Conservation (phyloP, 1,140 invertebrate genomes). For the Holotrichia oblita region DNA sequence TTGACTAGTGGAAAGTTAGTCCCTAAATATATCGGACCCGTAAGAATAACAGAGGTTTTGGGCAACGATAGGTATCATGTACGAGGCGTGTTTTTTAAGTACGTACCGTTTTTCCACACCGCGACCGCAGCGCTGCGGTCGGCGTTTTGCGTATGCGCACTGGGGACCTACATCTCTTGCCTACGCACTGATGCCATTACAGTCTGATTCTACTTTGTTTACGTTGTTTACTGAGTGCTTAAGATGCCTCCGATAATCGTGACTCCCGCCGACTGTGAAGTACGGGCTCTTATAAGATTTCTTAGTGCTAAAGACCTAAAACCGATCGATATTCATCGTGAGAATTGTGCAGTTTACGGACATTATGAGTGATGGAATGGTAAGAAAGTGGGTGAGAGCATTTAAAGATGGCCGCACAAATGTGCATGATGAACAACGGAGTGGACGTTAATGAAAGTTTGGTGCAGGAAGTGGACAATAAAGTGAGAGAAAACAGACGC, state of each 20-base stretch:
- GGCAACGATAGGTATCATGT: too few species aligned
- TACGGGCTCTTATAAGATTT: slow-evolving; percentile 30
- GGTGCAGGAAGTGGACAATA: too few species aligned
- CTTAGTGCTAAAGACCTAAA: slow-evolving; percentile 7
- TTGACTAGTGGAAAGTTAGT: too few species aligned
- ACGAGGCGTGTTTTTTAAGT: slow-evolving; percentile 5
- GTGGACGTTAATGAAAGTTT: too few species aligned
- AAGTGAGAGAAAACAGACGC: slow-evolving; percentile 32
- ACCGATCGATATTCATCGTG: slow-evolving; percentile 29
- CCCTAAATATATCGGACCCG: too few species aligned
- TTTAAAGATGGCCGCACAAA: slow-evolving; percentile 26
- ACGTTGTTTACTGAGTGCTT: slow-evolving; percentile 20
- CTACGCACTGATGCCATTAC: slow-evolving; percentile 1
- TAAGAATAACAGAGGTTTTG: too few species aligned
- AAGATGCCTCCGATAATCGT: neutral
- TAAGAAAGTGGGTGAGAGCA: neutral
- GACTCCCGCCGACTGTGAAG: slow-evolving; percentile 30
- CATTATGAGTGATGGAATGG: slow-evolving; percentile 29
- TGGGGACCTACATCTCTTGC: neutral
- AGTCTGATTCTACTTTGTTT: neutral
- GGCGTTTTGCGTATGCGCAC: neutral
- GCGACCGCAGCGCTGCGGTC: neutral
- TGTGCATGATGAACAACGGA: too few species aligned
- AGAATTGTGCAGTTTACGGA: slow-evolving; percentile 18
- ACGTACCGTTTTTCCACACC: neutral